A percentile compares a stretch with the other conserved stretches of the same genome.
These are phyloP conservation scores for Cephus rjabovi DNA, from an alignment of 2,888 invertebrate genomes.

Conservation along the genomic window DNA sequence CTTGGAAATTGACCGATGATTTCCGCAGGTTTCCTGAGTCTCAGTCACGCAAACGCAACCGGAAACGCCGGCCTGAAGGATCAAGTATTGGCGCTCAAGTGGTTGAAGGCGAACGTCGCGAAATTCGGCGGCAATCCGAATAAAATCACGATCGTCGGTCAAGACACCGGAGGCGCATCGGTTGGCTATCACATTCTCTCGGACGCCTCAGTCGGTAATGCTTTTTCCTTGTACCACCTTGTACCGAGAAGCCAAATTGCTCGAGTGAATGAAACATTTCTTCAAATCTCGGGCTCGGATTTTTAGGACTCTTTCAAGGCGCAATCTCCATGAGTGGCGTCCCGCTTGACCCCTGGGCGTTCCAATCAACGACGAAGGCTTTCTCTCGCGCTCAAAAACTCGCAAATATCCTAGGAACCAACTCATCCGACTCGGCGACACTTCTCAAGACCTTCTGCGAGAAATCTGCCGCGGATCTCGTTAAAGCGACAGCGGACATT, in stretches of 20 bases:
- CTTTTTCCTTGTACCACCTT: no score
- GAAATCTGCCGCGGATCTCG: not conserved
- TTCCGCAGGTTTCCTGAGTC: constrained; percentile 21
- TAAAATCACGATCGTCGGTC: constrained; percentile 28
- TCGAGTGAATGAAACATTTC: no score
- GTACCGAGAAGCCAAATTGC: no score
- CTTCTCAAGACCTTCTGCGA: no score
- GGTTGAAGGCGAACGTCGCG: constrained; percentile 25
- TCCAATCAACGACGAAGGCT: not conserved
- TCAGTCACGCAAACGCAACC: constrained; percentile 22
- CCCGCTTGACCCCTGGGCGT: not conserved
- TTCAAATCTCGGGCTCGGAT: not conserved
- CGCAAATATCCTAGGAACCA: not conserved
- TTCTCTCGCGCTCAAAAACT: not conserved
- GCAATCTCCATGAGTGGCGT: constrained; percentile 11
- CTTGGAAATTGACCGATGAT: no score
- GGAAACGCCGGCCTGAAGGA: constrained; percentile 31
- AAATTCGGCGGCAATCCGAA: constrained; percentile 27
- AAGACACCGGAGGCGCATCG: constrained; percentile 21
- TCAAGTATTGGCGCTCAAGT: constrained; percentile 25
- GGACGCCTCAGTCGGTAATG: not conserved
- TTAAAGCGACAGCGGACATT: no score
- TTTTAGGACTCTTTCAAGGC: not conserved
- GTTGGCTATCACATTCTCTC: constrained; percentile 24
- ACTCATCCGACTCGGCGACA: no score